Percentiles rank a stretch among this genome's conserved stretches.
Evolutionary conservation across 2,113 vertebrate genomes (phyloP).

Genomic region (Penelope pileata): DNA sequence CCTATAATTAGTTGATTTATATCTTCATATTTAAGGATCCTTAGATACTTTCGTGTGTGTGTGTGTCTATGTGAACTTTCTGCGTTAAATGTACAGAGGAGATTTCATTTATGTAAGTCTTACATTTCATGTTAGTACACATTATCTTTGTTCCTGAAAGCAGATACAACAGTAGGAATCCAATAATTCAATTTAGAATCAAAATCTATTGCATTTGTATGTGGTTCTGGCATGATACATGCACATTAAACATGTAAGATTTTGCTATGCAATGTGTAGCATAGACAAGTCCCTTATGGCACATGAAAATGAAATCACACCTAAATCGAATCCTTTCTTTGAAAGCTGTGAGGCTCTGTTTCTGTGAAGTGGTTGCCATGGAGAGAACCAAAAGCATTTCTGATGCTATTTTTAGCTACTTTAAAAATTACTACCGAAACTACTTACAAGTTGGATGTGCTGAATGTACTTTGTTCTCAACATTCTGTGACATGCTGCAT

Average conservation of each 20-base stretch:
- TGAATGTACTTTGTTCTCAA: background rate
- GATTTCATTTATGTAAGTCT: background rate
- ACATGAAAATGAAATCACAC: background rate
- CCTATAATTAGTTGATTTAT: background rate
- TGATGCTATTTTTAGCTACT: slow-evolving; percentile 44
- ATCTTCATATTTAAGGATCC: background rate
- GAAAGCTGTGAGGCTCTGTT: background rate
- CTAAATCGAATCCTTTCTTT: background rate
- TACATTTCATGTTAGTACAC: background rate
- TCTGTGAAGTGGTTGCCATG: slow-evolving; percentile 22
- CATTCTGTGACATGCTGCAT: background rate
- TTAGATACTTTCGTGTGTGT: background rate
- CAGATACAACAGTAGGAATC: slow-evolving; percentile 36
- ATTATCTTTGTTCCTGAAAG: slow-evolving; percentile 19
- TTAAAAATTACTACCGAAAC: slow-evolving; percentile 57
- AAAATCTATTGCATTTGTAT: slow-evolving; percentile 5
- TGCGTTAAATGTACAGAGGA: background rate
- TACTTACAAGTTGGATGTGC: background rate
- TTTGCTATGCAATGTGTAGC: background rate
- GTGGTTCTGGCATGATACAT: background rate
- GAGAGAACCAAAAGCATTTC: slow-evolving; percentile 29
- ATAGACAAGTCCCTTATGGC: background rate
- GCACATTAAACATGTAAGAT: background rate
- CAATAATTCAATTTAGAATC: background rate
- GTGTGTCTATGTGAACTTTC: background rate